Evolutionary conservation across 2,888 invertebrate species (phyloP).

Genomic region (Cephus nigrinus): DNA sequence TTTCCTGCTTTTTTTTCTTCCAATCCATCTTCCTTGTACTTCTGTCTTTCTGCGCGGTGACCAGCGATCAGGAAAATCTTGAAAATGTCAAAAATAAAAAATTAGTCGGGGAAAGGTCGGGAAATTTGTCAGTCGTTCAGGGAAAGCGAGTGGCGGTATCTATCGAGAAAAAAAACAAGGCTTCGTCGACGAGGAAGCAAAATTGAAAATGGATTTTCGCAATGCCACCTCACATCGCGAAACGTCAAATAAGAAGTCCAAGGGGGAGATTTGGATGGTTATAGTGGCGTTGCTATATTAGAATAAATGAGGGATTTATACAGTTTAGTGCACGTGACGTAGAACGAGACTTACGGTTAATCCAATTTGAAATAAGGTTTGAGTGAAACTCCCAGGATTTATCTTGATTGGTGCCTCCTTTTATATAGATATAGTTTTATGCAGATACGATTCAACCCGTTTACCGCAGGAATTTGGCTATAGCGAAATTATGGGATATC

Average conservation of each 20-base stretch:
- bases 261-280: background rate
- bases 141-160: too few species aligned
- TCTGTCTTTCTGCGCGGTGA: background rate
- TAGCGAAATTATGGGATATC: background rate
- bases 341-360: background rate
- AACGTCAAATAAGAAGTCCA: background rate
- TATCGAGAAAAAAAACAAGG: too few species aligned
- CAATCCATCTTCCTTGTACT: background rate
- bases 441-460: background rate
- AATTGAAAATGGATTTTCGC: background rate
- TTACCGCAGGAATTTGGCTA: background rate
- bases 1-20: background rate
- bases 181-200: too few species aligned
- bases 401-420: background rate
- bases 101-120: too few species aligned
- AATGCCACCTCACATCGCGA: background rate
- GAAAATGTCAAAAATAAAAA: too few species aligned
- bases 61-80: too few species aligned
- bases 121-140: too few species aligned
- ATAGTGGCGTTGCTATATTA: background rate
- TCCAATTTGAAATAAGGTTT: conserved; percentile 5
- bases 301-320: conserved; percentile 2
- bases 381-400: background rate
- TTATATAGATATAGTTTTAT: background rate
- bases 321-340: background rate